A percentile compares a stretch with the other conserved stretches of the same genome.
phyloP scores from a whole-genome alignment of 2,797 vertebrate genomes.

The Enteromius anoplus region DNA sequence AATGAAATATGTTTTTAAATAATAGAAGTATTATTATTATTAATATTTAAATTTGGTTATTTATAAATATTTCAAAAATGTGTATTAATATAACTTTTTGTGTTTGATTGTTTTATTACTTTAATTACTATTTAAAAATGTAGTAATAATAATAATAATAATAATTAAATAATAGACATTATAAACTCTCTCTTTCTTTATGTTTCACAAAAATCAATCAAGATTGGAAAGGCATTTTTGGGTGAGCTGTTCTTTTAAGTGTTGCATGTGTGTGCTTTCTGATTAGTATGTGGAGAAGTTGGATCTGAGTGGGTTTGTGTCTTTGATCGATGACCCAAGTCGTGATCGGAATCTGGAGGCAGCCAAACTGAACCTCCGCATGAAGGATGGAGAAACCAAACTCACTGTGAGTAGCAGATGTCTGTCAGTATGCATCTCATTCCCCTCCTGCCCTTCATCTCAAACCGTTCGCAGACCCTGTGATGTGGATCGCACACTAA shows the following conservation, averaged over 20 bases:
- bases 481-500: neutral
- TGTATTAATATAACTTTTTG: neutral
- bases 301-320: constrained; percentile 81
- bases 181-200: neutral
- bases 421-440: neutral
- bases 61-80: neutral
- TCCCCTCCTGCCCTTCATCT: neutral
- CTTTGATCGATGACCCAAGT: constrained; percentile 78
- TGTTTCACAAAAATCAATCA: neutral
- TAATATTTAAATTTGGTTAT: neutral
- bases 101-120: neutral
- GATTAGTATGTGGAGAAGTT: constrained; percentile 84
- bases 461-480: too few species aligned
- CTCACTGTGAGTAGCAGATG: constrained; percentile 79
- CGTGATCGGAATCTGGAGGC: constrained; percentile 76
- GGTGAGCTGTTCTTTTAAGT: neutral
- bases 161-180: neutral
- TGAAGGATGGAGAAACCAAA: constrained; percentile 81
- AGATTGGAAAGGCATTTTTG: neutral
- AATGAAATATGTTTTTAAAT: neutral
- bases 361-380: constrained; percentile 75
- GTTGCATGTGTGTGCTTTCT: neutral
- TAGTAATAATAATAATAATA: too few species aligned
- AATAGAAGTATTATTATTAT: too few species aligned
- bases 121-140: too few species aligned